Percentiles rank a stretch among this genome's conserved stretches.
phyloP scores from a whole-genome alignment of 2,888 invertebrate species.

The Eupithecia vulgata region DNA sequence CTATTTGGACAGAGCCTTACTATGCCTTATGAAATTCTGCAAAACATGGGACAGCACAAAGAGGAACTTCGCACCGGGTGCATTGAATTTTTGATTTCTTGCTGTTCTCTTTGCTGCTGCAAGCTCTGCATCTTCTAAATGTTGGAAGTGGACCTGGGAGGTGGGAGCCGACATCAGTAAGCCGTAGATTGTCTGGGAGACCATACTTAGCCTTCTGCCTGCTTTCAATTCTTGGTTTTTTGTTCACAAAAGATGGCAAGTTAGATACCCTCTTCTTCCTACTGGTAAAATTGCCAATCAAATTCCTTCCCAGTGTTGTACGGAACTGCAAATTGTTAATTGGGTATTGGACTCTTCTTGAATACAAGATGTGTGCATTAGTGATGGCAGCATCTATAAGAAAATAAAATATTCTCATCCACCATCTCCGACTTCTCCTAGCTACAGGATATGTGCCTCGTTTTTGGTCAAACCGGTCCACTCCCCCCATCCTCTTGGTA shows the following conservation, averaged over 20 bases:
- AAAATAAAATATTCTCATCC: conserved; percentile 38
- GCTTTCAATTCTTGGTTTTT: conserved; percentile 39
- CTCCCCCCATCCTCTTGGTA: conserved; percentile 37
- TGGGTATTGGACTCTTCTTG: conserved; percentile 26
- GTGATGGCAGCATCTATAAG: conserved; percentile 35
- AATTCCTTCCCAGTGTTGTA: conserved; percentile 29
- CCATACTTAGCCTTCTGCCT: conserved; percentile 41
- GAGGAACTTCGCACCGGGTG: conserved; percentile 35
- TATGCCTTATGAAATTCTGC: conserved; percentile 28
- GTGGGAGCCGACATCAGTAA: conserved; percentile 34
- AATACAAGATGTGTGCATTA: conserved; percentile 37
- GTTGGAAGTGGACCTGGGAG: conserved; percentile 37
- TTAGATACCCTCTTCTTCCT: conserved; percentile 34
- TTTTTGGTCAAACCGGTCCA: conserved; percentile 37
- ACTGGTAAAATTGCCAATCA: conserved; percentile 29
- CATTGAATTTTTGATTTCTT: conserved; percentile 42
- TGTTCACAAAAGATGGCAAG: conserved; percentile 40
- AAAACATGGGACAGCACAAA: conserved; percentile 30
- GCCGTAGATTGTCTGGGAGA: conserved; percentile 38
- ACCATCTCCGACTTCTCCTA: conserved; percentile 33
- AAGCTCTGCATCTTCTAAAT: conserved; percentile 40
- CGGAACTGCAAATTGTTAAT: conserved; percentile 30
- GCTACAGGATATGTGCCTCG: conserved; percentile 27
- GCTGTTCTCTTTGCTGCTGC: conserved; percentile 36
- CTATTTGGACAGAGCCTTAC: conserved; percentile 13